These are phyloP conservation scores for Brachyhypopomus gauderio DNA, from an alignment of 2,113 vertebrate species.

Conservation along the genomic window DNA sequence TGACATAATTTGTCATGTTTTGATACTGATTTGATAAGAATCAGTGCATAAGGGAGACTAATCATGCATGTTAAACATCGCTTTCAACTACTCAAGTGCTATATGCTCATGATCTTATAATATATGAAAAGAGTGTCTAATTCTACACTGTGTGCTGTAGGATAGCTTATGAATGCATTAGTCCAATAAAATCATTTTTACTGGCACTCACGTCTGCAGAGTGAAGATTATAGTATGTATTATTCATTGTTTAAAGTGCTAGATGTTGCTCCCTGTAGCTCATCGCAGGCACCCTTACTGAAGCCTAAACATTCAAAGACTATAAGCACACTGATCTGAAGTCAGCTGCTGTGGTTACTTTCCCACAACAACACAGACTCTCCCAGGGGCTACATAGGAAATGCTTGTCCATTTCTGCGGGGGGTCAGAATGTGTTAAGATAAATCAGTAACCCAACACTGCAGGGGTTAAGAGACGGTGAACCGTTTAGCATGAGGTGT, in stretches of 20 bases:
- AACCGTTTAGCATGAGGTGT: slow-evolving; percentile 64
- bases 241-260: background rate
- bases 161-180: too few relatives aligned
- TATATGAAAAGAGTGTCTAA: too few relatives aligned
- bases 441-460: slow-evolving; percentile 65
- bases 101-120: too few relatives aligned
- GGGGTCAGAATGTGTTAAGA: slow-evolving; percentile 50
- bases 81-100: background rate
- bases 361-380: slow-evolving; percentile 13
- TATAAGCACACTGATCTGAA: slow-evolving; percentile 13
- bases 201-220: background rate
- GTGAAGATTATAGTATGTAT: background rate
- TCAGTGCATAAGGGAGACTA: background rate
- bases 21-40: background rate
- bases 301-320: background rate
- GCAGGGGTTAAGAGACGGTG: slow-evolving; percentile 56
- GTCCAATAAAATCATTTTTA: background rate
- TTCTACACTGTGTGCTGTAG: too few relatives aligned
- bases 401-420: slow-evolving; percentile 38
- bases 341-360: background rate
- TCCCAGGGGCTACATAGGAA: slow-evolving; percentile 26
- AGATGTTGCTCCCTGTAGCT: background rate
- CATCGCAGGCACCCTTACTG: background rate
- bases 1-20: background rate
- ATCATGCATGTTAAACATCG: background rate